Conservation (phyloP, 2,888 invertebrate species). For the Pogonocherus hispidulus region DNA sequence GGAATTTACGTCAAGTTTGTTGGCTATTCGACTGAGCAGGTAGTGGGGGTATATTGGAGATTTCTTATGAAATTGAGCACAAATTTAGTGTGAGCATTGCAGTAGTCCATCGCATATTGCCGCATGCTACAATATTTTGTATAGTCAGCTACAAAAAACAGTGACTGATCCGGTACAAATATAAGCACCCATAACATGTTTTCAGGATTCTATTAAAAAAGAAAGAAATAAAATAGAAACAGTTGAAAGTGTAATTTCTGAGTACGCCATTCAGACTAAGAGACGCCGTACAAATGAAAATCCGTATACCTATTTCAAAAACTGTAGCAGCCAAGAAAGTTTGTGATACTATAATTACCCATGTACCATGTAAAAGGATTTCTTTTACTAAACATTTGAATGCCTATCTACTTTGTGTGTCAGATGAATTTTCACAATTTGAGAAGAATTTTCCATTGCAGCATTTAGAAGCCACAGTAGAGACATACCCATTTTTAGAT, state of each 20-base stretch:
- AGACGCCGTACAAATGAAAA: constrained; percentile 9
- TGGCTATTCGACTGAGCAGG: too few species aligned
- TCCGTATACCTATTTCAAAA: constrained; percentile 10
- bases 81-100: too few species aligned
- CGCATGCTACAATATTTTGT: constrained; percentile 21
- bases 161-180: constrained; percentile 28
- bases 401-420: background rate
- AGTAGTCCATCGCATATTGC: constrained; percentile 11
- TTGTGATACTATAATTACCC: constrained; percentile 12
- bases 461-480: constrained; percentile 15
- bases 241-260: constrained; percentile 23
- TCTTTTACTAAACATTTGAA: constrained; percentile 20
- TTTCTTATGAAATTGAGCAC: background rate
- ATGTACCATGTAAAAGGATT: constrained; percentile 18
- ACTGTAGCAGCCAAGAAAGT: constrained; percentile 12
- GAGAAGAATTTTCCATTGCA: constrained; percentile 16
- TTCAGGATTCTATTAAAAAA: constrained; percentile 33
- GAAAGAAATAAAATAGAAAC: constrained; percentile 33
- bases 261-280: constrained; percentile 6
- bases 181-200: constrained; percentile 17
- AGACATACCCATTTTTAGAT: constrained; percentile 19
- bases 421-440: constrained; percentile 2
- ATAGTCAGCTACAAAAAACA: constrained; percentile 35
- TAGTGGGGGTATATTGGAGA: too few species aligned
- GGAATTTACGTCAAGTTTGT: too few species aligned